Evolutionary conservation across 2,888 invertebrate species (phyloP).

Genomic region (Zaprionus obscuricornis): DNA sequence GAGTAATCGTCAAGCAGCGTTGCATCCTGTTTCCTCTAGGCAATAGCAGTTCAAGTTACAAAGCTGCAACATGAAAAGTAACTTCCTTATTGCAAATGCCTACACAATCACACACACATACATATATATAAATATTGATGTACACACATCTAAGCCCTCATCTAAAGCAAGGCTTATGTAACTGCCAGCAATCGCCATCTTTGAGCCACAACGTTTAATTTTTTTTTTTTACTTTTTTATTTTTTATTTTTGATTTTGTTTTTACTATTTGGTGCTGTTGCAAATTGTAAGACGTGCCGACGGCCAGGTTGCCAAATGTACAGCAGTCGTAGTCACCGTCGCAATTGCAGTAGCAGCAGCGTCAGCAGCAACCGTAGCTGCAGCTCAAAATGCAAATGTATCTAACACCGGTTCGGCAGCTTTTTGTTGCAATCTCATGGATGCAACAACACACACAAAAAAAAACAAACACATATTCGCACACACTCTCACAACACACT

Average conservation of each 20-base stretch:
- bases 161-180: conserved; percentile 77
- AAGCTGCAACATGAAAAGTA: conserved; percentile 69
- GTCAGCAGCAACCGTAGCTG: conserved; percentile 28
- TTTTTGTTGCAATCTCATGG: conserved; percentile 62
- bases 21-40: conserved; percentile 67
- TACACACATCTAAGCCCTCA: conserved; percentile 63
- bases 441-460: conserved; percentile 42
- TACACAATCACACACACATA: conserved; percentile 11
- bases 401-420: conserved; percentile 78
- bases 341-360: conserved; percentile 32
- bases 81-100: conserved; percentile 75
- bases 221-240: conserved; percentile 10
- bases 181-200: conserved; percentile 64
- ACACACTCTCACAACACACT: conserved; percentile 24
- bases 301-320: conserved; percentile 61
- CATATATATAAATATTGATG: conserved; percentile 3
- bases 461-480: conserved; percentile 3
- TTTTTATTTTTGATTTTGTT: conserved; percentile 23
- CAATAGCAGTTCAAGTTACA: conserved; percentile 40
- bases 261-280: conserved; percentile 55
- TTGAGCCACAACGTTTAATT: conserved; percentile 44
- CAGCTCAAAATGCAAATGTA: conserved; percentile 74
- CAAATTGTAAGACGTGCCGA: conserved; percentile 68
- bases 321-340: conserved; percentile 8
- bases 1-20: conserved; percentile 61